Base-by-base conservation (phyloP, 2,113 vertebrate genomes). In the Mobula birostris region DNA sequence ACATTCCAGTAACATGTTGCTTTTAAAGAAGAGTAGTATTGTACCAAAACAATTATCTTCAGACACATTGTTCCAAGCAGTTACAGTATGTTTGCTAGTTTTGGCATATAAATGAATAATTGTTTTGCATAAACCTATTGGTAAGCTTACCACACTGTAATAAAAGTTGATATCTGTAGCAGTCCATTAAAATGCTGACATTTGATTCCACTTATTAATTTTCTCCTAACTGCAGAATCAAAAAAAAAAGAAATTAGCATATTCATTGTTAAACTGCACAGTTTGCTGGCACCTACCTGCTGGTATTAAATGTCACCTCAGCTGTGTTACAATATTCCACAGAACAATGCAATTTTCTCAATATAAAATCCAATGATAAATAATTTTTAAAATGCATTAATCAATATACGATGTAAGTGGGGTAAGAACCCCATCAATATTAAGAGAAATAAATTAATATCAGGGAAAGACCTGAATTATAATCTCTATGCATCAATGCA, bases 1-100 rank as follows among this genome's bases (percentile, higher is more conserved):
- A 74, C 68, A 93, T 93, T 93, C 91, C 70, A 76, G 70, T 29
- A 40, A 92, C 90, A 92, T 92, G 90, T 92, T 92, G 90, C 72
- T 72, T 72, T 66, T 92, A 74, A 93, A 32, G 70, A 74, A 56
- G 24, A 74, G 5, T 15, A 56, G 91, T 70, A 93, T 74, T 48
- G 56, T 48, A 48, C 36, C 68, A 74, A 93, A 74, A 93, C 74
- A 74, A 93, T 93, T 93, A 93, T 76, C 91, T 93, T 93, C 56
- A 0, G 70, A 36, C 11, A 0, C 1, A 74, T 90, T 90, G 85
- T 36, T 93, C 74, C 68, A 93, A 76, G 91, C 74, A 27, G 24
- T 74, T 15, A 36, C 36, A 36, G 36, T 36, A 24, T 21, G 61
- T 72, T 72, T 92, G 68, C 2, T 70, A 36, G 24, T 56, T 88